Base-by-base conservation (phyloP, 2,113 vertebrate genomes). In the Sula dactylatra region DNA sequence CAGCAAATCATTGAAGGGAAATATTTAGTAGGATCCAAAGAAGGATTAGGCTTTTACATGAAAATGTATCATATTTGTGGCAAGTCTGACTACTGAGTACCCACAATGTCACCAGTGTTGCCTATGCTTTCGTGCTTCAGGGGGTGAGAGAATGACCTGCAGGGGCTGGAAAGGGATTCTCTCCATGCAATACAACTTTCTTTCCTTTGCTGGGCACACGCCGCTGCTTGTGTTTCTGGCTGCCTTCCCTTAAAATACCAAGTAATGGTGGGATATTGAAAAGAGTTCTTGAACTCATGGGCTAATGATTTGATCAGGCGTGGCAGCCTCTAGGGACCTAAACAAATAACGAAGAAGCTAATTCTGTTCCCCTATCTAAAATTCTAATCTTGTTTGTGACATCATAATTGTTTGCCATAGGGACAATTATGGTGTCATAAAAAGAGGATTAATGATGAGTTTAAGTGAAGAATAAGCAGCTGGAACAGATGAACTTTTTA, bases 401-500 rank as follows among this genome's bases (percentile, higher is more conserved):
- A 93, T 96, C 94, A 96, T 83, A 84, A 86, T 91, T 82, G 76
- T 96, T 97, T 98, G 82, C 94, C 85, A 95, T 97, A 81, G 97
- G 72, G 96, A 97, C 93, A 94, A 93, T 95, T 83, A 91, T 65
- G 92, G 78, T 95, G 92, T 96, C 95, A 73, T 86, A 95, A 83
- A 93, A 91, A 95, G 83, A 96, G 94, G 88, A 91, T 94, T 97
- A 90, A 95, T 91, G 88, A 89, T 70, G 88, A 97, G 66, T 95
- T 97, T 85, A 93, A 87, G 88, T 94, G 83, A 93, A 88, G 81
- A 94, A 94, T 91, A 97, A 96, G 92, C 91, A 97, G 82, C 95
- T 96, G 96, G 86, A 97, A 94, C 88, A 94, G 96, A 97, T 91
- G 93, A 95, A 96, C 90, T 97, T 96, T 94, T 88, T 74, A 93